These are phyloP conservation scores for Hippocampus mohnikei DNA, from an alignment of 2,113 vertebrate species.

Conservation along the genomic window DNA sequence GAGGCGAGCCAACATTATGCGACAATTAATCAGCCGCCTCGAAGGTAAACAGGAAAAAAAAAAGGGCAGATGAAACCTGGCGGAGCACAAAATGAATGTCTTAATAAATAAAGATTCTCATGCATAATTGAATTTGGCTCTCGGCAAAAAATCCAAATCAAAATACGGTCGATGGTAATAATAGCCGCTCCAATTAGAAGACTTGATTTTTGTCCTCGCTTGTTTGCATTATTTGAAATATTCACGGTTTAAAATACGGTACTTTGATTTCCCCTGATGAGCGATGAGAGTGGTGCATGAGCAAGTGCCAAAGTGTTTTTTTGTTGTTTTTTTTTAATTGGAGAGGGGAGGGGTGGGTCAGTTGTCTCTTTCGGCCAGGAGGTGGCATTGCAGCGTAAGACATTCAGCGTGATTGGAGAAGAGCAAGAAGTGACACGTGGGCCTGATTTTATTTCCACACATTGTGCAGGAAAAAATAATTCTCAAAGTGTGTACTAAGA, in stretches of 20 bases:
- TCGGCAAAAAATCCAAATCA: background rate
- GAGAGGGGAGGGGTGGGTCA: background rate
- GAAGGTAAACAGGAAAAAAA: constrained; percentile 3
- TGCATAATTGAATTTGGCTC: constrained; percentile 4
- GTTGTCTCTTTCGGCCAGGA: background rate
- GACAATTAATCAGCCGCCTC: constrained; percentile 4
- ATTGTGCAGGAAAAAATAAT: no score
- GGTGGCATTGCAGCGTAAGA: background rate
- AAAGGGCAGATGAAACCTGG: constrained; percentile 4
- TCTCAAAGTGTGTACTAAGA: no score
- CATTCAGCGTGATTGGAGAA: no score
- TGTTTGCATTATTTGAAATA: constrained; percentile 2
- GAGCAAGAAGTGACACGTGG: no score
- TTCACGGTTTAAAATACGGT: background rate
- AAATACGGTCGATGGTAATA: background rate
- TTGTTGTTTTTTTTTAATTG: no score
- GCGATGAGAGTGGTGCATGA: background rate
- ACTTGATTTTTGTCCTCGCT: constrained; percentile 1
- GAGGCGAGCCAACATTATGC: background rate
- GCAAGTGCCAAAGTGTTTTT: no score
- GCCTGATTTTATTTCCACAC: background rate
- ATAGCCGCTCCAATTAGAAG: background rate
- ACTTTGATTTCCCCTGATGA: background rate
- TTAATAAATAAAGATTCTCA: constrained; percentile 10
- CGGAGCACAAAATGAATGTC: constrained; percentile 6